Conservation (phyloP, 1,140 invertebrate species). For the Ooceraea biroi region DNA sequence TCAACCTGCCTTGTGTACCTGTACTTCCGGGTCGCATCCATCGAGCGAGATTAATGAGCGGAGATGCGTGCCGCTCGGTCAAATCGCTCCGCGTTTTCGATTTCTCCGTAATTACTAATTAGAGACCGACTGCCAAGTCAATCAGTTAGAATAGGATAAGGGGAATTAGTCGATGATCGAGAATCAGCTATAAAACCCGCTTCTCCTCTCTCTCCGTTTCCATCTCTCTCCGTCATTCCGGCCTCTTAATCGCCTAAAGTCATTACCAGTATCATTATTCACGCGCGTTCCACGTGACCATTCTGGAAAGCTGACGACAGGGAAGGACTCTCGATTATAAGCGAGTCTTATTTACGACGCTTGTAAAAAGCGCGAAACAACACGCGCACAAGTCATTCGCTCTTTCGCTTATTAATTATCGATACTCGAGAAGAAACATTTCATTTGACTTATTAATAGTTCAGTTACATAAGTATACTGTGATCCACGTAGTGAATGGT, state of each 20-base stretch:
- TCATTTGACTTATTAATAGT: constrained; percentile 4
- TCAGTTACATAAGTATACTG: neutral
- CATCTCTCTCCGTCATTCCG: neutral
- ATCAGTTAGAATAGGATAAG: constrained; percentile 57
- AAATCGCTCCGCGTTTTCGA: constrained; percentile 47
- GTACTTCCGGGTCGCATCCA: constrained; percentile 35
- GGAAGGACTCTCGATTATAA: constrained; percentile 48
- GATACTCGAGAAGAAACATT: constrained; percentile 2
- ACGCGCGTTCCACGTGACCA: constrained; percentile 57
- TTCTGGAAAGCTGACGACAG: constrained; percentile 55
- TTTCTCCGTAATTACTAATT: constrained; percentile 61
- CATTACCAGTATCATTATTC: constrained; percentile 61
- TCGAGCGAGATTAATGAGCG: constrained; percentile 41
- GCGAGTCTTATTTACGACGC: constrained; percentile 50
- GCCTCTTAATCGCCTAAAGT: constrained; percentile 55
- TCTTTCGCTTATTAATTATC: constrained; percentile 4
- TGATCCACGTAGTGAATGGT: too few relatives aligned
- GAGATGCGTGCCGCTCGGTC: neutral
- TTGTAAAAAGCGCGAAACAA: constrained; percentile 38
- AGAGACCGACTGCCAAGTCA: constrained; percentile 52
- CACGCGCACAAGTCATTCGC: constrained; percentile 34
- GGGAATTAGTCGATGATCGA: constrained; percentile 59
- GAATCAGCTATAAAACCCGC: constrained; percentile 43
- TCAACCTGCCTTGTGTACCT: neutral
- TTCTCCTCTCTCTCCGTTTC: constrained; percentile 11